Base-by-base conservation (phyloP, 2,797 vertebrate species). In the Bradypodion pumilum region DNA sequence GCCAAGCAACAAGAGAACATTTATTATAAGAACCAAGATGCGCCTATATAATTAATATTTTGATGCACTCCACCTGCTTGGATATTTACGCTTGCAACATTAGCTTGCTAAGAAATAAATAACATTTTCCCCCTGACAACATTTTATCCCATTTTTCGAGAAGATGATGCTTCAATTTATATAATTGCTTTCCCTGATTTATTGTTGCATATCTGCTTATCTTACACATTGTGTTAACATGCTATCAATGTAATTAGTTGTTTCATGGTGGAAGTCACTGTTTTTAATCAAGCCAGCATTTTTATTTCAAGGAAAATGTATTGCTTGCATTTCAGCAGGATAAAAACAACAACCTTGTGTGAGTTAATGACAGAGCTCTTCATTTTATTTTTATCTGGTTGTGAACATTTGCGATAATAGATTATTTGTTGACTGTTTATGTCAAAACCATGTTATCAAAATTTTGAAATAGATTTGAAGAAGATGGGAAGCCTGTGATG, bases 31-130 rank as follows among this genome's bases (percentile, higher is more conserved):
- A 77, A 78, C 85, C 77, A 90, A 90, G 74, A 92, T 63, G 78
- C 89, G 83, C 80, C 74, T 80, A 78, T 83, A 44, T 90, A 95
- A 95, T 95, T 94, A 95, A 94, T 94, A 94, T 90, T 90, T 88
- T 76, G 29, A 92, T 77, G 74, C 86, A 78, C 74, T 91, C 91
- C 88, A 94, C 91, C 91, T 94, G 87, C 72, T 81, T 87, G 86
- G 70, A 84, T 90, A 83, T 89, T 94, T 89, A 88, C 84, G 93
- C 75, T 91, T 89, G 79, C 76, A 88, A 87, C 92, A 93, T 91
- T 91, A 92, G 89, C 81, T 87, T 80, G 19, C 73, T 78, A 88
- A 89, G 87, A 90, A 93, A 91, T 91, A 94, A 93, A 93, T 84
- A 94, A 90, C 52, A 94, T 89, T 52, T 79, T n/a, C 81, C 78